Base-by-base conservation (phyloP, 2,797 vertebrate genomes). In the Notoglanidium macrostoma region DNA sequence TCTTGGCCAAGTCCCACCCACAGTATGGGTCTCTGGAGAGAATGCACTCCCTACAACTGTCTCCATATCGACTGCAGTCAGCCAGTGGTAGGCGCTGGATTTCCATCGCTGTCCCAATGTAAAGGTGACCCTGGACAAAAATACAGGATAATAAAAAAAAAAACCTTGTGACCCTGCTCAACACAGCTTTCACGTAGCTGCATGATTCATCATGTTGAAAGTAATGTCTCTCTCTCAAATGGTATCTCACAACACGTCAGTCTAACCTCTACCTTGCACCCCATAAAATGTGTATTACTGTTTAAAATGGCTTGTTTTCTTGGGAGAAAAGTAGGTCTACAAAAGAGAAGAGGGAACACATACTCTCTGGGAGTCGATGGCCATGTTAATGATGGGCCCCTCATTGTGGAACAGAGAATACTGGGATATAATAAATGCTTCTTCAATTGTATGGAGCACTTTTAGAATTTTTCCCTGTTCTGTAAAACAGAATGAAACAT, bases 391-490 rank as follows among this genome's bases (percentile, higher is more conserved):
- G 86, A 97, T 88, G 0, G 96, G 96, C 2, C 95, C 95, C 79
- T 96, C 94, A 0, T 94, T 94, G 88, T 92, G 94, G 80, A 97
- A 97, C 88, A 96, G 94, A 5, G 95, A 95, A 67, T 96, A 95
- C 88, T 97, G 95, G 0, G 95, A 95, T 77, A 97, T 94, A 92
- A 96, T 95, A 92, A 97, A 96, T 65, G 94, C 95, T 1, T 95
- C 96, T 68, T 95, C 95, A 59, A 90, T 93, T 91, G 91, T 93
- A 87, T 96, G 95, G 44, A 96, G 94, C 57, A 96, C 96, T 89
- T 97, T 97, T 1, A 96, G 94, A 40, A 97, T 92, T 92, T 96
- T 97, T 51, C 96, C 96, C 88, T 95, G 95, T 21, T 96, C 96
- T 97, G 93, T 70, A 55, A 70, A 89, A 89, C 74, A 88, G 51